These are phyloP conservation scores for Trissolcus brochymenae DNA, from an alignment of 2,888 invertebrate genomes.

Conservation along the genomic window DNA sequence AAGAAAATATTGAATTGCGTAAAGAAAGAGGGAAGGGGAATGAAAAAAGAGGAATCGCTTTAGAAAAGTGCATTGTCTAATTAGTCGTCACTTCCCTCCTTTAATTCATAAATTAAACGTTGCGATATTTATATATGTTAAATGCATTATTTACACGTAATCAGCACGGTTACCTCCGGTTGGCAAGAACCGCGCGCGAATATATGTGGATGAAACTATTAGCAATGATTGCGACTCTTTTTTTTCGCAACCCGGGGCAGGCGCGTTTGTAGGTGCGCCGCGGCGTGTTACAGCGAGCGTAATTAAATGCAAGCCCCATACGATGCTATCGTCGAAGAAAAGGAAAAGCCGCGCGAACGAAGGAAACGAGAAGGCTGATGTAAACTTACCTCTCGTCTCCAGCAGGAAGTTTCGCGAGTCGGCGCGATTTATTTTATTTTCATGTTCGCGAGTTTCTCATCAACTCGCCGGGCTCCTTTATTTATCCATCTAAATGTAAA, in stretches of 20 bases:
- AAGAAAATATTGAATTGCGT: neutral
- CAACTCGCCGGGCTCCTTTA: neutral
- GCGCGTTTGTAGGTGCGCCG: conserved; percentile 58
- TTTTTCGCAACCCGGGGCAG: conserved; percentile 56
- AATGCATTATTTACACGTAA: conserved; percentile 45
- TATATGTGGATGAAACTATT: conserved; percentile 43
- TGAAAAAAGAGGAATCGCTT: neutral
- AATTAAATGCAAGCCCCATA: conserved; percentile 64
- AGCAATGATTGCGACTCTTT: conserved; percentile 52
- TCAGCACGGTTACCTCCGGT: conserved; percentile 32
- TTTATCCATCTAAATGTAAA: neutral
- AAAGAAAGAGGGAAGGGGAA: neutral
- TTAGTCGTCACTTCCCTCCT: conserved; percentile 14
- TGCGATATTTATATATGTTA: conserved; percentile 23
- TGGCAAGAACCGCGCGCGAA: conserved; percentile 14
- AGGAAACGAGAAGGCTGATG: conserved; percentile 59
- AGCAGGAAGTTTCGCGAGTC: conserved; percentile 32
- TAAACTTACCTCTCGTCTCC: conserved; percentile 48
- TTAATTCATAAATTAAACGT: conserved; percentile 39
- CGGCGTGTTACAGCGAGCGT: conserved; percentile 58
- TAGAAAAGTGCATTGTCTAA: conserved; percentile 10
- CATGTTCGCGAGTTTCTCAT: neutral
- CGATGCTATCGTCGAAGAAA: conserved; percentile 65
- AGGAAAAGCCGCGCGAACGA: conserved; percentile 63
- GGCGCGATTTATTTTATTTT: conserved; percentile 25